phyloP scores from a whole-genome alignment of 2,888 invertebrate species.

The Lycia hirtaria region DNA sequence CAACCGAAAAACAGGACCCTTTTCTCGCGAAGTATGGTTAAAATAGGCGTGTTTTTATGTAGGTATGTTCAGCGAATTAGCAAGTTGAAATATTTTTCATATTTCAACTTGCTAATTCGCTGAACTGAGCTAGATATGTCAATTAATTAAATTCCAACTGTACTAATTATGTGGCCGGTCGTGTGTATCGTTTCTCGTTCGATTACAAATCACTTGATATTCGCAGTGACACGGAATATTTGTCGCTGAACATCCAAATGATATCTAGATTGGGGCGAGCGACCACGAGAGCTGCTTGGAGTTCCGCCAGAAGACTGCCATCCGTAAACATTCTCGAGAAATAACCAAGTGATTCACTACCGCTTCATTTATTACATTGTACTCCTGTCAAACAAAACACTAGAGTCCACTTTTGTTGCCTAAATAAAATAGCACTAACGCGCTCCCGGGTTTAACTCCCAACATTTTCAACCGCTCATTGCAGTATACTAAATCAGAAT shows the following conservation, averaged over 20 bases:
- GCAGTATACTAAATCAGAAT: slow-evolving; percentile 72
- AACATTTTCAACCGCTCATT: slow-evolving; percentile 68
- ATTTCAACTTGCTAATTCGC: too few species aligned
- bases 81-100: too few species aligned
- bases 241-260: slow-evolving; percentile 72
- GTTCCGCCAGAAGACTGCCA: slow-evolving; percentile 63
- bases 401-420: slow-evolving; percentile 45
- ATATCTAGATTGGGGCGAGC: slow-evolving; percentile 71
- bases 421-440: slow-evolving; percentile 39
- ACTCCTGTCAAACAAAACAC: slow-evolving; percentile 55
- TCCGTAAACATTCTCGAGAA: slow-evolving; percentile 55
- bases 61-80: too few species aligned
- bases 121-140: too few species aligned
- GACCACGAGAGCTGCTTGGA: slow-evolving; percentile 50
- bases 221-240: slow-evolving; percentile 60
- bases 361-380: slow-evolving; percentile 54
- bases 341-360: slow-evolving; percentile 58
- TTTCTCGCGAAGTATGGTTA: too few species aligned
- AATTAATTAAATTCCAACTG: too few species aligned
- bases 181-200: not conserved
- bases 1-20: too few species aligned
- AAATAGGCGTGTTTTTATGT: too few species aligned
- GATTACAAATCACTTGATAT: slow-evolving; percentile 45
- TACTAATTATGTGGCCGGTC: too few species aligned
- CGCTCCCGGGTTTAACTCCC: slow-evolving; percentile 49